A percentile compares a stretch with the other conserved stretches of the same genome.
These are phyloP conservation scores for Dryomyza anilis DNA, from an alignment of 2,888 invertebrate genomes.

Conservation along the genomic window DNA sequence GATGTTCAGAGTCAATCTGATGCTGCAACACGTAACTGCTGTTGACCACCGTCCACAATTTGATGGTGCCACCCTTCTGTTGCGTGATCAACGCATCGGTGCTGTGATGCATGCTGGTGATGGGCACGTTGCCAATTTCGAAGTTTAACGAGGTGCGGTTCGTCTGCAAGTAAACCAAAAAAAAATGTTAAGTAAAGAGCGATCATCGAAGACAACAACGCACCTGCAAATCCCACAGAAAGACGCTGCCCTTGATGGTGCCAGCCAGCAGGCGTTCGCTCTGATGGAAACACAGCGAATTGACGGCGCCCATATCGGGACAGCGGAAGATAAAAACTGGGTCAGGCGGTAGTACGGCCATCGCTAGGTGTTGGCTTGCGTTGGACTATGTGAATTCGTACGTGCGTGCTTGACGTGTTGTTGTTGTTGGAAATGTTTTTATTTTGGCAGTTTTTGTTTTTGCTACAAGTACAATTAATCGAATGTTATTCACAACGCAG, in stretches of 20 bases:
- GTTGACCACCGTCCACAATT: slow-evolving; percentile 70
- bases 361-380: slow-evolving; percentile 46
- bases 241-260: slow-evolving; percentile 74
- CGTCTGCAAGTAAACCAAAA: slow-evolving; percentile 63
- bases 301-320: slow-evolving; percentile 73
- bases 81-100: slow-evolving; percentile 71
- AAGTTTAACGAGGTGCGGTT: slow-evolving; percentile 73
- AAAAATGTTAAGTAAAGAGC: not conserved
- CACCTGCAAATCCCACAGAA: slow-evolving; percentile 82
- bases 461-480: too few relatives aligned
- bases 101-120: slow-evolving; percentile 63
- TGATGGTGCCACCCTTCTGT: slow-evolving; percentile 74
- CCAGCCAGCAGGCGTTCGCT: slow-evolving; percentile 74
- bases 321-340: slow-evolving; percentile 76
- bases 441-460: too few relatives aligned
- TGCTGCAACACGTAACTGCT: slow-evolving; percentile 67
- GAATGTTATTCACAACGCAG: not conserved
- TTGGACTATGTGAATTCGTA: not conserved
- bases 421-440: too few relatives aligned
- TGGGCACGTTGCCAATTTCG: slow-evolving; percentile 66
- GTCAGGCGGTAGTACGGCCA: slow-evolving; percentile 76
- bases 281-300: slow-evolving; percentile 74
- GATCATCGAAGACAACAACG: slow-evolving; percentile 28
- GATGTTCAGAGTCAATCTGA: slow-evolving; percentile 67
- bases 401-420: not conserved